Conservation (phyloP, 2,113 vertebrate species). For the Emydocephalus ijimae region DNA sequence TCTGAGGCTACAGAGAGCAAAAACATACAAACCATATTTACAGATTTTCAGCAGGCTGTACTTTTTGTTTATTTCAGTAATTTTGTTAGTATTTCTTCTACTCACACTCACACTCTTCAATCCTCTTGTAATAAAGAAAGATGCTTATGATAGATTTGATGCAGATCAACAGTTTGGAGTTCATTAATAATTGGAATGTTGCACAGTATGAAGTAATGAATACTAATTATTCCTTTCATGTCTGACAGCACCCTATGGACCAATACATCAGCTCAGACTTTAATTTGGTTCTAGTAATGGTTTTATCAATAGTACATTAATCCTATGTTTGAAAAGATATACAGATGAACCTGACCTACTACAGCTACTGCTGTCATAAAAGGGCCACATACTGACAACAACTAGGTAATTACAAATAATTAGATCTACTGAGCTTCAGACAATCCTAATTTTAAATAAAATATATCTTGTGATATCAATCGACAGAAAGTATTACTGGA, state of each 20-base stretch:
- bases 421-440: slow-evolving; percentile 87
- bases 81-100: slow-evolving; percentile 40
- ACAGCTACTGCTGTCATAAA: slow-evolving; percentile 83
- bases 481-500: slow-evolving; percentile 68
- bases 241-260: slow-evolving; percentile 91
- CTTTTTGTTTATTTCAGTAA: slow-evolving; percentile 44
- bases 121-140: slow-evolving; percentile 79
- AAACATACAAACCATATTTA: background rate
- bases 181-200: slow-evolving; percentile 99
- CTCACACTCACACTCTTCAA: slow-evolving; percentile 69
- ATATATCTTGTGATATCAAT: slow-evolving; percentile 82
- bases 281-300: slow-evolving; percentile 99
- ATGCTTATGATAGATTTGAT: slow-evolving; percentile 90
- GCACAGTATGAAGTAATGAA: slow-evolving; percentile 99
- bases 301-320: slow-evolving; percentile 99
- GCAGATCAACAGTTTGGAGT: slow-evolving; percentile 89
- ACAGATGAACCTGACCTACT: slow-evolving; percentile 91
- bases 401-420: slow-evolving; percentile 94
- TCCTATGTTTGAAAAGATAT: slow-evolving; percentile 97
- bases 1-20: background rate
- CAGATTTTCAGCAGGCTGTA: slow-evolving; percentile 29
- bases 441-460: slow-evolving; percentile 93
- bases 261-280: slow-evolving; percentile 98
- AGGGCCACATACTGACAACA: slow-evolving; percentile 83
- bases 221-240: slow-evolving; percentile 99